phyloP scores from a whole-genome alignment of 2,888 invertebrate genomes.

The Gasteruption jaculator region DNA sequence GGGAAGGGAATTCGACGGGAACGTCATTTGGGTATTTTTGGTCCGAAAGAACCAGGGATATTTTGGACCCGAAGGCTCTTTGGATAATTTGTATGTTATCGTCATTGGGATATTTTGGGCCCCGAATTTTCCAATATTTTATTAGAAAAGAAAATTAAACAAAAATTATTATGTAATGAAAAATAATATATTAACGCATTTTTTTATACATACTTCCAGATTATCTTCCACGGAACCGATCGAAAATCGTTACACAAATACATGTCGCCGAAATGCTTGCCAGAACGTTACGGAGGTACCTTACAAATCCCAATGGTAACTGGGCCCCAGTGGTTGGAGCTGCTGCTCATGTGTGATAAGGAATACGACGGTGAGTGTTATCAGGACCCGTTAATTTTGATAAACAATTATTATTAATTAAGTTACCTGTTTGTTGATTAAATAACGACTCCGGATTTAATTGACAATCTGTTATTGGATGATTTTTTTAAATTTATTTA shows the following conservation, averaged over 20 bases:
- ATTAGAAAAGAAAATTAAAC: constrained; percentile 2
- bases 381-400: not conserved
- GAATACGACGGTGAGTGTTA: constrained; percentile 64
- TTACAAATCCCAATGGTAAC: constrained; percentile 64
- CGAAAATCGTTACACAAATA: constrained; percentile 68
- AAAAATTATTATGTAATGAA: constrained; percentile 1
- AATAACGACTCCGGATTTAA: not conserved
- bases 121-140: constrained; percentile 6
- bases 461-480: not conserved
- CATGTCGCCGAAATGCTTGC: constrained; percentile 68
- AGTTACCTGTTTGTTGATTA: constrained; percentile 1
- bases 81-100: too few relatives aligned
- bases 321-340: constrained; percentile 70
- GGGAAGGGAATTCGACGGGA: too few relatives aligned
- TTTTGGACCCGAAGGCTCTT: too few relatives aligned
- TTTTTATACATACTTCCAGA: constrained; percentile 41
- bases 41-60: too few relatives aligned
- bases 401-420: constrained; percentile 2
- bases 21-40: too few relatives aligned
- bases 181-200: constrained; percentile 8
- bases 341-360: constrained; percentile 67
- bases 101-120: too few relatives aligned
- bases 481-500: constrained; percentile 2
- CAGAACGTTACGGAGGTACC: constrained; percentile 70
- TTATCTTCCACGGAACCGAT: constrained; percentile 76